These are phyloP conservation scores for Zophobas atratus DNA, from an alignment of 1,140 invertebrate genomes.

Conservation along the genomic window DNA sequence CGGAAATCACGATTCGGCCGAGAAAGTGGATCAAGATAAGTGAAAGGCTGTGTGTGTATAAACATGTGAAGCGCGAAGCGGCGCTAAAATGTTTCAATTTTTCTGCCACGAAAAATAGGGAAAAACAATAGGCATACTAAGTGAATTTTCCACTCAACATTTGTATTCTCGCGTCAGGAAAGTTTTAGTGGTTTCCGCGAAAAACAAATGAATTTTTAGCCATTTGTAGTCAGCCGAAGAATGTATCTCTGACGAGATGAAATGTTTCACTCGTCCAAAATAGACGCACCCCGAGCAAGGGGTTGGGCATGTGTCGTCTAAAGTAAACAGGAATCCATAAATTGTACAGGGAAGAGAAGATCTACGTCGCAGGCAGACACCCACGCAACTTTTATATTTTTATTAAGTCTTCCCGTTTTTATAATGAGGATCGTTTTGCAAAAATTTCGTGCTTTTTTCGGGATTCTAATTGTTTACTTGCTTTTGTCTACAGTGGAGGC, in stretches of 20 bases:
- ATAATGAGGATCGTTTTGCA: too few relatives aligned
- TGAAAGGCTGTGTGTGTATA: constrained; percentile 22
- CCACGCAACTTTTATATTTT: too few relatives aligned
- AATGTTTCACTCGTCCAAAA: constrained; percentile 53
- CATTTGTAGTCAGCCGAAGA: constrained; percentile 57
- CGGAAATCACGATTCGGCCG: constrained; percentile 1
- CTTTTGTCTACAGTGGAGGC: too few relatives aligned
- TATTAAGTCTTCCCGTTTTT: too few relatives aligned
- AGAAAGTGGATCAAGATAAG: constrained; percentile 13
- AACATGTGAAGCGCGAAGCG: constrained; percentile 28
- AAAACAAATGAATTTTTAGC: constrained; percentile 61
- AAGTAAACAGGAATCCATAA: constrained; percentile 24
- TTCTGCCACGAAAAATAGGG: constrained; percentile 48
- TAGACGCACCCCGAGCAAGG: constrained; percentile 22
- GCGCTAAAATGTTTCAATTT: constrained; percentile 56
- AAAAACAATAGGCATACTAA: constrained; percentile 59
- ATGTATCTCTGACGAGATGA: constrained; percentile 53
- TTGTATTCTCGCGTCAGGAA: constrained; percentile 58
- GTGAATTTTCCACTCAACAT: constrained; percentile 61
- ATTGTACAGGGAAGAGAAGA: not conserved
- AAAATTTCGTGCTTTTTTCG: too few relatives aligned
- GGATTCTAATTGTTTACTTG: too few relatives aligned
- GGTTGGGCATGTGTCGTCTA: constrained; percentile 26
- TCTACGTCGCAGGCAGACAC: not conserved
- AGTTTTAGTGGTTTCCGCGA: constrained; percentile 57